Evolutionary conservation across 1,140 invertebrate species (phyloP), one percentile per base, ranked within the genome.

Genomic region (Contarinia nasturtii): DNA sequence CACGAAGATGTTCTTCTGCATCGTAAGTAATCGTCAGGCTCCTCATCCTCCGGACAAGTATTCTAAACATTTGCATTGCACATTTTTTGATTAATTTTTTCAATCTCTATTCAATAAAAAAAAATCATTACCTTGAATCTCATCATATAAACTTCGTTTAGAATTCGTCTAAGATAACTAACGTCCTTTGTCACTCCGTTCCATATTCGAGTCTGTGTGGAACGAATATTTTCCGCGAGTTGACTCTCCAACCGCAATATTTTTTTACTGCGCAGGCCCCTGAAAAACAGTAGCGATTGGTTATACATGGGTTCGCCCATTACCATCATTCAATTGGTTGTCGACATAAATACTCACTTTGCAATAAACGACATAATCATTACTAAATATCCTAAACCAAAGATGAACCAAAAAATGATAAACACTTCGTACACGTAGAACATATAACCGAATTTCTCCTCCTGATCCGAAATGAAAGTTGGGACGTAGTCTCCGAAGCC

Each of bases 401-500:
- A 86, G 41, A 87, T 86, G 36, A 91, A 87, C 87, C 88, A 92
- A 15, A 81, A 71, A 8, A 64, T 58, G 15, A 64, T 54, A 45
- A 64, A 64, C 22, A 63, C 57, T 47, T 64, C 52, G 50, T 64
- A 64, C 33, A 63, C 52, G 50, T 64, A 64, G 36, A 63, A 61
- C 43, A 63, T 53, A 48, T 63, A 64, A 53, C 53, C 57, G 42
- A 42, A 33, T 15, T 18, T 2, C 50, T 56, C 62, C 61, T 79
- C 83, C 81, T 63, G 61, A 49, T 56, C 53, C 44, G 57, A n/a
- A 2, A 58, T 54, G 53, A 63, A 63, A 7, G 61, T 63, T 55
- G 89, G 86, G 15, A 94, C 89, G 54, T 79, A 82, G 66, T 95
- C 27, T 27, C 90, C 91, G 61, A 94, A 95, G 18, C 91, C 91